A percentile compares a stretch with the other conserved stretches of the same genome.
These are phyloP conservation scores for Harpegnathos saltator DNA, from an alignment of 1,140 invertebrate species.

Conservation along the genomic window DNA sequence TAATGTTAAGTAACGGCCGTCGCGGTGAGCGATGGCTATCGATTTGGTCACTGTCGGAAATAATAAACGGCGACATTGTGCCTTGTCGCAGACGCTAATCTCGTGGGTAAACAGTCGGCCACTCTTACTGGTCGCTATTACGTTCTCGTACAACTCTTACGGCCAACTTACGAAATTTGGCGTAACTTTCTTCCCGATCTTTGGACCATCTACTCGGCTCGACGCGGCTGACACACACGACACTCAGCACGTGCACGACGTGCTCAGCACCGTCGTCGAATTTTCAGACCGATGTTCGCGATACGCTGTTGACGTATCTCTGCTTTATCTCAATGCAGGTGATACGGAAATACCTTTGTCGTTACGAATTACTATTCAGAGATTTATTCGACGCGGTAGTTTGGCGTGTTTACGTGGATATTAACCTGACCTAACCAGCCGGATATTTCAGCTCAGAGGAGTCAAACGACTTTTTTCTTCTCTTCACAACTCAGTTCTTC, in stretches of 20 bases:
- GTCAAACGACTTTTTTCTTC: background rate
- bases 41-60: conserved; percentile 62
- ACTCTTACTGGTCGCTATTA: background rate
- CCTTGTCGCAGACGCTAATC: conserved; percentile 62
- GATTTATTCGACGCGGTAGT: background rate
- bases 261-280: background rate
- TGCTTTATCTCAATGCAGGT: background rate
- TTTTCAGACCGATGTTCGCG: background rate
- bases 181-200: background rate
- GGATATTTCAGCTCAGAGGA: background rate
- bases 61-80: conserved; percentile 70
- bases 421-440: background rate
- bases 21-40: conserved; percentile 54
- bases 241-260: background rate
- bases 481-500: no score
- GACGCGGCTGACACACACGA: background rate
- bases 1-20: conserved; percentile 67
- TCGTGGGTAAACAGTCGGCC: conserved; percentile 56
- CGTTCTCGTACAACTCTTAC: conserved; percentile 33
- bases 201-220: background rate
- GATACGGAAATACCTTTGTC: background rate
- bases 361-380: background rate
- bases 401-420: background rate
- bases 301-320: background rate
- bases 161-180: conserved; percentile 54